Conservation (phyloP, 1,140 invertebrate species). For the Lordiphosa stackelbergi region DNA sequence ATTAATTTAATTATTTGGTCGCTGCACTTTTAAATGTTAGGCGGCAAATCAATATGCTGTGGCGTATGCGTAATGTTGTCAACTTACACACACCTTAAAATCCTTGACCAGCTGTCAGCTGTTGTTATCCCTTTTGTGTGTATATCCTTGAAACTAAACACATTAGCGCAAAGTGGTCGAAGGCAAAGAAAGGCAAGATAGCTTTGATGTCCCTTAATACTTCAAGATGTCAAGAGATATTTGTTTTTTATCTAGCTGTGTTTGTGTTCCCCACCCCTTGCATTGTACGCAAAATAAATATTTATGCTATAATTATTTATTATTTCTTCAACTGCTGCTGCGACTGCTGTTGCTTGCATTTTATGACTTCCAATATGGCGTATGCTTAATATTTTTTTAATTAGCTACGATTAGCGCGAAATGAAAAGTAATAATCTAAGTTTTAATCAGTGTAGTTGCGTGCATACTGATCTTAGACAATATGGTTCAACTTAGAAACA, state of each 20-base stretch:
- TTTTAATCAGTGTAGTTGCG: too few species aligned
- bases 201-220: too few species aligned
- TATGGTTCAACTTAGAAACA: too few species aligned
- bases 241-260: constrained; percentile 17
- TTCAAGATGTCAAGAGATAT: constrained; percentile 8
- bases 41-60: constrained; percentile 49
- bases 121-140: constrained; percentile 25
- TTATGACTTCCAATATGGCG: constrained; percentile 43
- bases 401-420: constrained; percentile 17
- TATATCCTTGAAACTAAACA: constrained; percentile 59
- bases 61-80: constrained; percentile 50
- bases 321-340: constrained; percentile 13
- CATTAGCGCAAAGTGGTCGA: constrained; percentile 38
- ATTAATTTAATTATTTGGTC: constrained; percentile 70
- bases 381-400: constrained; percentile 46
- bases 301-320: constrained; percentile 46
- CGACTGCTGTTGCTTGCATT: constrained; percentile 20
- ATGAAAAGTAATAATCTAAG: not conserved
- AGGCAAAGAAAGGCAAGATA: not conserved
- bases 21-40: constrained; percentile 56
- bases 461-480: too few species aligned
- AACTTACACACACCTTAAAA: constrained; percentile 43
- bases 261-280: not conserved
- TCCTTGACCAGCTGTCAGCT: constrained; percentile 54
- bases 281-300: constrained; percentile 42